Evolutionary conservation across 1,140 invertebrate species (phyloP), one percentile per base, ranked within the genome.

Genomic region (Drosophila malerkotliana): DNA sequence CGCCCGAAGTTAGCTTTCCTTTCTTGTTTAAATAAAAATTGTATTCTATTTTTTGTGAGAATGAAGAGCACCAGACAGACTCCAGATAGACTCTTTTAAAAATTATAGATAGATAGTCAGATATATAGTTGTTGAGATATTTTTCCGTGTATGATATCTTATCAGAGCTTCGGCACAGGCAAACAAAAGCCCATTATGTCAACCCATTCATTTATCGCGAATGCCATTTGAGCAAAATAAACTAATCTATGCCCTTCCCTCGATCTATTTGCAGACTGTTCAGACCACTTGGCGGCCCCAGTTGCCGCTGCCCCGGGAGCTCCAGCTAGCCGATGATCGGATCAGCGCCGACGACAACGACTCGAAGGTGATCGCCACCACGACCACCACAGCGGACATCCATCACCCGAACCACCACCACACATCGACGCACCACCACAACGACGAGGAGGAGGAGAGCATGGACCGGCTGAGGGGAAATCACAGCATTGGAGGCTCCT

Each of bases 231-330:
- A 37, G 28, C 14, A 32, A 49, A 55, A 9, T 10, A 49, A 75
- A 78, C 76, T 79, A 89, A 85, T 77, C 37, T 54, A 7, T 47
- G 8, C 53, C 1, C 69, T 48, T 48, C 12, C 69, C 34, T 57
- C 1, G 57, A 6, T 64, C 32, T 64, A 44, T 58, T 73, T 83
- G 9, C 68, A 92, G 91, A 92, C 91, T 91, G 91, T 92, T 69
- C 91, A 92, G 75, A 90, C 89, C 53, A 85, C 76, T 60, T 92
- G 91, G 91, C 90, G 91, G 73, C 91, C 91, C 44, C 91, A 92
- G 66, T 66, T 91, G 78, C 91, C 91, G 37, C 66, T 92, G 59
- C 91, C 91, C 59, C 82, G 91, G 54, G 91, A 92, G 78, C 73
- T 89, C 41, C 76, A 82, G 53, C 55, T 87, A 37, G 48, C 78